Evolutionary conservation across 2,888 invertebrate species (phyloP).

Genomic region (Drosophila paucipuncta): DNA sequence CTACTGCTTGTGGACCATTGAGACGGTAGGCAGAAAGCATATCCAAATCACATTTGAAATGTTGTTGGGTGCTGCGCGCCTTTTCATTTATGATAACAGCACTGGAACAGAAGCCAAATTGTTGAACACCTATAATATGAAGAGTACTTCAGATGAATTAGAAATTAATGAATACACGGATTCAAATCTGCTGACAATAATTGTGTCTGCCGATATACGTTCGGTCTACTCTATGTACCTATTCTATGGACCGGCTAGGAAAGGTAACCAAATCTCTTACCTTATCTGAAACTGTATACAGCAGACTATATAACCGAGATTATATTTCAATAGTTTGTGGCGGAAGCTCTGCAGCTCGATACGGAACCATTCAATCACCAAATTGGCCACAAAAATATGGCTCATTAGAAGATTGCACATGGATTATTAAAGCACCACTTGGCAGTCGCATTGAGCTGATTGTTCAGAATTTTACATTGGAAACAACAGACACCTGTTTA

Average conservation of each 20-base stretch:
- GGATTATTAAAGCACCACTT: conserved; percentile 90
- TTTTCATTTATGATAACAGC: conserved; percentile 61
- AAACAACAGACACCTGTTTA: conserved; percentile 86
- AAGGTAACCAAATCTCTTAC: conserved; percentile 16
- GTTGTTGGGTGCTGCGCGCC: rapidly evolving
- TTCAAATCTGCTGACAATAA: conserved; percentile 48
- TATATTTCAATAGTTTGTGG: conserved; percentile 89
- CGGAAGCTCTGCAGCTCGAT: conserved; percentile 88
- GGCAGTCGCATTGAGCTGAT: conserved; percentile 92
- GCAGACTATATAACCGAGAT: not conserved
- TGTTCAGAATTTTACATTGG: conserved; percentile 89
- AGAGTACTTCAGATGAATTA: rapidly evolving
- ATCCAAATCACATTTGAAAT: conserved; percentile 67
- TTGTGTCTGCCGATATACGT: rapidly evolving
- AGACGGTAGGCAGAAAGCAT: conserved; percentile 88
- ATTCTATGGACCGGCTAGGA: not conserved
- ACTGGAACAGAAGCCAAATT: conserved; percentile 37
- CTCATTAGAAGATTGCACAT: conserved; percentile 89
- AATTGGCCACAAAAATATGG: conserved; percentile 92
- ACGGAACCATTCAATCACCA: conserved; percentile 91
- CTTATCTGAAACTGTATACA: not conserved
- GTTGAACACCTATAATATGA: conserved; percentile 6
- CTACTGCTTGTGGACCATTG: conserved; percentile 89
- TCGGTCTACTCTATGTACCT: rapidly evolving
- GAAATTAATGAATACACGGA: conserved; percentile 32